Base-by-base conservation (phyloP, 1,140 invertebrate genomes). In the Tetramorium parvispinum region DNA sequence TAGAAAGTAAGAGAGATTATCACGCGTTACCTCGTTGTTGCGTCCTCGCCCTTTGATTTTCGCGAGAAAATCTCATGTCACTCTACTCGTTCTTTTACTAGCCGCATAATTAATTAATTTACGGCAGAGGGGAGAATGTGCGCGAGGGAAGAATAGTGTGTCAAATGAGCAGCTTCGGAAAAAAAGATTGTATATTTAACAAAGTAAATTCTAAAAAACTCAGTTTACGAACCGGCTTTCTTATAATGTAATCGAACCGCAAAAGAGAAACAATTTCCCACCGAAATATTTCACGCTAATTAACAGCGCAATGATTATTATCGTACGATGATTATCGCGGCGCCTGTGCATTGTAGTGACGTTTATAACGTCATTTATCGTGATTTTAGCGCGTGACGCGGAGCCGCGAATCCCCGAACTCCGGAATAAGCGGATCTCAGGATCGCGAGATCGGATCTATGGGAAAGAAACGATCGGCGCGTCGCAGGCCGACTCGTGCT, bases 381-480 rank as follows among this genome's bases (percentile, higher is more conserved):
- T 63, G 55, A 61, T 24, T 46, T 27, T 0, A 8, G 16, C 7
- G 11, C 27, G 24, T 6, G 18, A 43, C 53, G 21, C 55, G 49
- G 6, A 51, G 13, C 24, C 27, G 46, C 24, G 49, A 73, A 27
- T 37, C 21, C 37, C 16, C 24, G 40, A 55, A 32, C 37, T 32
- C 7, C 32, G 32, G 32, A 4, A 21, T 4, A 18, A 11, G 4
- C 37, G 11, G 21, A 65, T 65, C 18, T 37, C 27, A 27, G 43
- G 27, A 79, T 70, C 46, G 13, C 51, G 8, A 18, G 10, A 40
- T 79, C 27, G 18, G n/a, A 40, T 40, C 49, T 79, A 68, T 78
- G 78, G 78, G 88, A 89, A 87, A 85, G 78, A 68, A 66, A 75
- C 32, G 13, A 21, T 61, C 49, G 32, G 59, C n/a, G 46, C 49